phyloP scores from a whole-genome alignment of 2,113 vertebrate species.

The Acanthisitta chloris region DNA sequence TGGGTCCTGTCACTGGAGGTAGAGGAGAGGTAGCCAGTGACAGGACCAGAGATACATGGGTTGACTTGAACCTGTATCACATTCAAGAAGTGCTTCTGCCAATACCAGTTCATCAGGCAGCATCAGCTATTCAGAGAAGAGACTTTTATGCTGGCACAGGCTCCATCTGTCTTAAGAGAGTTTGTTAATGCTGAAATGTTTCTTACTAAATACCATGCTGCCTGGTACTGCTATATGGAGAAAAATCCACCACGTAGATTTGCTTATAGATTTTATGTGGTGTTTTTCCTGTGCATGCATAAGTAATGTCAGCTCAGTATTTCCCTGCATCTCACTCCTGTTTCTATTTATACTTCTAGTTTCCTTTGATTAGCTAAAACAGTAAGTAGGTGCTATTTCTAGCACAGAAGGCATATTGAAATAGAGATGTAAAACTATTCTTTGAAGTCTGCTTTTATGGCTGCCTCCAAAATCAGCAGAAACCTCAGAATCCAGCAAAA shows the following conservation, averaged over 20 bases:
- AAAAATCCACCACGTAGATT: neutral
- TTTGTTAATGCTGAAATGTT: neutral
- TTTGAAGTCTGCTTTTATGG: slow-evolving; percentile 14
- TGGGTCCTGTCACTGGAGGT: too few species aligned
- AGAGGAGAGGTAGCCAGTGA: too few species aligned
- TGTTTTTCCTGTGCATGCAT: neutral
- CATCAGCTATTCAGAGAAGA: neutral
- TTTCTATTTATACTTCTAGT: slow-evolving; percentile 34
- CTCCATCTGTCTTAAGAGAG: neutral
- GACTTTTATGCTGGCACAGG: neutral
- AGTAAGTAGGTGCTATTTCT: slow-evolving; percentile 29
- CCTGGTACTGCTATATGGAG: neutral
- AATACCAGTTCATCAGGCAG: neutral
- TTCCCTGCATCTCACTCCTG: neutral
- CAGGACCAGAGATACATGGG: neutral
- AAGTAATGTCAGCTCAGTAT: neutral
- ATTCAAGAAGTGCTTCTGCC: neutral
- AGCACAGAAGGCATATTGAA: neutral
- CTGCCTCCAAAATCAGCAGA: neutral
- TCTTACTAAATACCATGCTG: neutral
- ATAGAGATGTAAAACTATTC: neutral
- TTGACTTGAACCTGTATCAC: neutral
- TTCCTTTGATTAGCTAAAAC: slow-evolving; percentile 27
- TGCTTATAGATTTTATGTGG: neutral
- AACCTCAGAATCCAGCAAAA: neutral